Evolutionary conservation across 2,888 invertebrate species (phyloP), one percentile per base, ranked within the genome.

Genomic region (Eutolmus rufibarbis): DNA sequence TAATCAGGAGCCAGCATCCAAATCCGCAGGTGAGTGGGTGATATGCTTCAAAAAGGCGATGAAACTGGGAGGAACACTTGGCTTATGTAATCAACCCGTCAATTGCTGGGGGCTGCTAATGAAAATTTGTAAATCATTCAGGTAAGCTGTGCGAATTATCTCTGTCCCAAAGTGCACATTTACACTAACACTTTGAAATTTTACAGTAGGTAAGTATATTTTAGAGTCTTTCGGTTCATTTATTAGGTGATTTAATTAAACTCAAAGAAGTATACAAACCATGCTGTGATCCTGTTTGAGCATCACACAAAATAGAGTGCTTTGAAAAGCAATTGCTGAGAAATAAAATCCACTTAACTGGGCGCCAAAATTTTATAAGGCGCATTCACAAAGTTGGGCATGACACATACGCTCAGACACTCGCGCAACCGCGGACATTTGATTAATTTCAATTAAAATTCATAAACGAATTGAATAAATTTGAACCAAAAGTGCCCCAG

Each of bases 381-480:
- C n/a, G 28, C 66, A 87, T 51, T 79, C 76, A 14, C 74, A 12
- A 19, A 43, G 43, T n/a, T 79, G 78, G n/a, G 78, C 16, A 87
- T 87, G 87, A 86, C 74, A 82, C 76, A 87, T 74, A 79, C 77
- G 82, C 85, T 77, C 74, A 57, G 28, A 9, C 37, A 40, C 78
- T 34, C 57, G 66, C 66, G 78, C 74, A 51, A 74, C 37, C 84
- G 87, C 85, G 82, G 88, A 88, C 89, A 88, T 88, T 89, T 88
- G 88, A 88, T 88, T 88, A 88, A 88, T 88, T 89, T 88, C 88
- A 89, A 88, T 88, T 89, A 89, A 89, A 88, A 89, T 89, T 89
- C 89, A 87, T 87, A 88, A 88, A 87, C 86, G 86, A 86, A 86
- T 86, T 86, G 79, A 79, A 86, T 86, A 86, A 86, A 86, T 78